Evolutionary conservation across 2,113 vertebrate species (phyloP), one percentile per base, ranked within the genome.

Genomic region (Clarias magur): DNA sequence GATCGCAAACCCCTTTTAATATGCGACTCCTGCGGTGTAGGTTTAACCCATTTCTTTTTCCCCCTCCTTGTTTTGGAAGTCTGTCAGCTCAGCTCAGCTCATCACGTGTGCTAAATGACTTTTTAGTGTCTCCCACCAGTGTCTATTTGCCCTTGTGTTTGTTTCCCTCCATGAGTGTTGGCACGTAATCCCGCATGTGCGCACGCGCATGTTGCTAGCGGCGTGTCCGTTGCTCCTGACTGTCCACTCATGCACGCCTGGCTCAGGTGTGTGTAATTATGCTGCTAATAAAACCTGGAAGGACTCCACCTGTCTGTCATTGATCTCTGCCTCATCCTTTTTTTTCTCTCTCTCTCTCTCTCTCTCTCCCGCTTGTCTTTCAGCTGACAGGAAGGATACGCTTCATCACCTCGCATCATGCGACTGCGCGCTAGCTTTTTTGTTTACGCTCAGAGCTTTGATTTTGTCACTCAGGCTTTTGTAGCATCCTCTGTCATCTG

Each of bases 251-350:
- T 88, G 87, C 85, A 86, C 89, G 80, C 87, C 90, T 75, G 91
- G 87, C 91, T 91, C 94, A 95, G 94, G 95, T 95, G 94, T 91
- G 91, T 92, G 92, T 95, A 95, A 95, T 95, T 93, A 94, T 89
- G 85, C 92, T 89, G 88, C 92, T 94, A 94, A 95, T 94, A 94
- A 93, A 91, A 88, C 88, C 92, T 95, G 94, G 94, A 93, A 90
- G 92, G 88, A 91, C 90, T 93, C 93, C 94, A 94, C 94, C 94
- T 94, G 94, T 93, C 92, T 92, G 93, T 92, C 91, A 86, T 88
- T 92, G 91, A 92, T 91, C 91, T 91, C 91, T 87, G 91, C 83
- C 92, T 87, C 87, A 90, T 91, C 88, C 73, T 59, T 30, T 63
- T 63, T 68, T 54, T 78, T 3, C 76, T 38, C 34, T 53, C 79